phyloP scores from a whole-genome alignment of 2,797 vertebrate species.

The Bradypodion ventrale region DNA sequence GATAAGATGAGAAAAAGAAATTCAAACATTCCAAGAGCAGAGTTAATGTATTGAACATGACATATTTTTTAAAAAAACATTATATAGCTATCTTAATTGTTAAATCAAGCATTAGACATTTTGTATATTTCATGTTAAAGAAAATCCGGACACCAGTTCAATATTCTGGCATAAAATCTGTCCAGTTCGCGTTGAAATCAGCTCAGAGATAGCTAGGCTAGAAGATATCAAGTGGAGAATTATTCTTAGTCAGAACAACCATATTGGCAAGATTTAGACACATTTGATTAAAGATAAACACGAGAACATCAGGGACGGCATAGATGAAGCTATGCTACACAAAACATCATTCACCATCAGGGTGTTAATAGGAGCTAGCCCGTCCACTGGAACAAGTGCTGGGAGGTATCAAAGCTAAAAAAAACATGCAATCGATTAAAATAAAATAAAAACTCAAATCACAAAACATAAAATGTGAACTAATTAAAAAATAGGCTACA shows the following conservation, averaged over 20 bases:
- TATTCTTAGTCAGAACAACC: not conserved
- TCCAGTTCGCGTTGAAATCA: not conserved
- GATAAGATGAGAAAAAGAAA: not conserved
- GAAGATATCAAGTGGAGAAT: not conserved
- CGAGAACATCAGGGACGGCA: not conserved
- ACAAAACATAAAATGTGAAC: slow-evolving; percentile 14
- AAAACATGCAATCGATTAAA: slow-evolving; percentile 6
- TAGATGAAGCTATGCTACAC: not conserved
- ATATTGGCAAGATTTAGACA: not conserved
- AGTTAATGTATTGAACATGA: not conserved
- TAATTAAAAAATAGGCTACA: slow-evolving; percentile 17
- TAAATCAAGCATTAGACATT: not conserved
- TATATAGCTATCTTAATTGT: not conserved
- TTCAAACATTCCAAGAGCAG: not conserved
- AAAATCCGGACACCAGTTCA: not conserved
- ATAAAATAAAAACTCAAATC: not conserved
- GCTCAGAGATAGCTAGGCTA: not conserved
- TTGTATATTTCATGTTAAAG: not conserved
- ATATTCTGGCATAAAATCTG: not conserved
- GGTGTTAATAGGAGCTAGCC: not conserved
- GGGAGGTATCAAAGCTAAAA: not conserved
- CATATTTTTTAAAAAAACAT: not conserved
- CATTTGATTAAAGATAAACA: not conserved
- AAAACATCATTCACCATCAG: not conserved
- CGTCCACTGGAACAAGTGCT: not conserved